Evolutionary conservation across 2,888 invertebrate genomes (phyloP).

Genomic region (Drosophila conformis): DNA sequence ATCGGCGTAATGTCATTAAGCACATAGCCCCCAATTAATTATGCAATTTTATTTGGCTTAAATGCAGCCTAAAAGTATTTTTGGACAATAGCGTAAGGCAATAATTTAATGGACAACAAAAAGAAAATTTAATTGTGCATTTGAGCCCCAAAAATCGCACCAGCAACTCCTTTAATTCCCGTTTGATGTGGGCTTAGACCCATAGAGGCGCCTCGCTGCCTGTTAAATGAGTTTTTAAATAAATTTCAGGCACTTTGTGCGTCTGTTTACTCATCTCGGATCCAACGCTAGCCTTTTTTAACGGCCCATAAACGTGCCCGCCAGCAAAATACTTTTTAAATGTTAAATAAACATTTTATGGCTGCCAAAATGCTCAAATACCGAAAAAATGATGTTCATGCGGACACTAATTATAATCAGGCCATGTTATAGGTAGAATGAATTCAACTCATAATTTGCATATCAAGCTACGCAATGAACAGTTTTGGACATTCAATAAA

Average conservation of each 20-base stretch:
- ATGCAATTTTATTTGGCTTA: slow-evolving; percentile 34
- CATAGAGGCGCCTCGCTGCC: slow-evolving; percentile 35
- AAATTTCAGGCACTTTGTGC: slow-evolving; percentile 70
- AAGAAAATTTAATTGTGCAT: slow-evolving; percentile 65
- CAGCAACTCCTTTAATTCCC: slow-evolving; percentile 23
- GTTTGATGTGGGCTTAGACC: slow-evolving; percentile 71
- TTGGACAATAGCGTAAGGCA: slow-evolving; percentile 48
- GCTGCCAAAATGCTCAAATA: slow-evolving; percentile 64
- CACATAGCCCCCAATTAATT: slow-evolving; percentile 58
- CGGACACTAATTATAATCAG: slow-evolving; percentile 45
- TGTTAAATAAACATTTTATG: slow-evolving; percentile 78
- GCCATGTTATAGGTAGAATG: slow-evolving; percentile 17
- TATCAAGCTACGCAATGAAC: neutral
- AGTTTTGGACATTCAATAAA: neutral
- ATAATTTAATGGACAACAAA: slow-evolving; percentile 56
- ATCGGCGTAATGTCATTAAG: slow-evolving; percentile 48
- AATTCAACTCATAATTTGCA: neutral
- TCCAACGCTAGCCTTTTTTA: slow-evolving; percentile 68
- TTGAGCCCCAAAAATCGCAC: slow-evolving; percentile 35
- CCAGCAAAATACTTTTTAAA: slow-evolving; percentile 75
- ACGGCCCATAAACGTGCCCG: slow-evolving; percentile 73
- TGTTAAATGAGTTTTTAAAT: slow-evolving; percentile 80
- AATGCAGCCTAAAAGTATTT: slow-evolving; percentile 14
- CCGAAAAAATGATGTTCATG: slow-evolving; percentile 54
- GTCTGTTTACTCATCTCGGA: slow-evolving; percentile 58